phyloP scores from a whole-genome alignment of 2,888 invertebrate genomes.

The Eucriotettix oculatus region DNA sequence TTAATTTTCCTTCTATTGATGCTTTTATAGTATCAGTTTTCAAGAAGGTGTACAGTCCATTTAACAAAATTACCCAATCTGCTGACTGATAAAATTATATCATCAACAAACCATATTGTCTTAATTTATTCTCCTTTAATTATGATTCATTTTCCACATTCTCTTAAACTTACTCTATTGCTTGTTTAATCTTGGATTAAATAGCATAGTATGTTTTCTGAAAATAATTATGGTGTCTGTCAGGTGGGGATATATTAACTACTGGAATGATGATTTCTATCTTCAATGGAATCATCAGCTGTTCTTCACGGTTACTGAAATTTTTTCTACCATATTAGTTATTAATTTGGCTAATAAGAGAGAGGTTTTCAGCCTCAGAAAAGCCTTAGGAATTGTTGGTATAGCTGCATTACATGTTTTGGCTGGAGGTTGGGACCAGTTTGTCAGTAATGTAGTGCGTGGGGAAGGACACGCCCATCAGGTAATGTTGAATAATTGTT shows the following conservation, averaged over 20 bases:
- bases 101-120: too few species aligned
- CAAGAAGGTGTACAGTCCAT: too few species aligned
- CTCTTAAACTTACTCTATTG: too few species aligned
- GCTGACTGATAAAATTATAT: too few species aligned
- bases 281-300: constrained; percentile 46
- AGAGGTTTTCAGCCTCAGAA: constrained; percentile 32
- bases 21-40: too few species aligned
- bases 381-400: constrained; percentile 37
- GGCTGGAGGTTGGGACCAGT: constrained; percentile 47
- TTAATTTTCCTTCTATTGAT: too few species aligned
- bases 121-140: too few species aligned
- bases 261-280: constrained; percentile 55
- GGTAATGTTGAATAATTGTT: constrained; percentile 23
- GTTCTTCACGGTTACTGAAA: constrained; percentile 43
- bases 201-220: too few species aligned
- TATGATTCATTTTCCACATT: too few species aligned
- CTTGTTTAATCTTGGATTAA: too few species aligned
- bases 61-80: too few species aligned
- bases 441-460: constrained; percentile 41
- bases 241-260: constrained; percentile 46
- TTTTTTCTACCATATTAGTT: constrained; percentile 40
- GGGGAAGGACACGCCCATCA: constrained; percentile 49
- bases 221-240: not conserved
- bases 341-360: constrained; percentile 37
- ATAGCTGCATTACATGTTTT: constrained; percentile 43